These are phyloP conservation scores for Muscidifurax raptorellus DNA, from an alignment of 1,140 invertebrate species.

Conservation along the genomic window DNA sequence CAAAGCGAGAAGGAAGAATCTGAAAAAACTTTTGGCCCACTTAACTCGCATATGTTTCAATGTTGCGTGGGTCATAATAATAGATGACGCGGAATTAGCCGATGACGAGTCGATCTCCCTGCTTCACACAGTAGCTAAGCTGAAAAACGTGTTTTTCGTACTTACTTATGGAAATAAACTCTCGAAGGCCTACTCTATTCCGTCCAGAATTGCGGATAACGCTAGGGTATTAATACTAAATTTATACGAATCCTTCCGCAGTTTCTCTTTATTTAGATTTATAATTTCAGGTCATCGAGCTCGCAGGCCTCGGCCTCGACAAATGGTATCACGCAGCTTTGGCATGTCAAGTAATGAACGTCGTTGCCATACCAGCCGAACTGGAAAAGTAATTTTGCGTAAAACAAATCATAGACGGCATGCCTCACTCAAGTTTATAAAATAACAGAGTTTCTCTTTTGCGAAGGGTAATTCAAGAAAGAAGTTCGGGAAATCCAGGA, in stretches of 20 bases:
- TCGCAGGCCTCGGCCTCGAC: conserved; percentile 69
- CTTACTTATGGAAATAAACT: conserved; percentile 63
- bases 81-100: conserved; percentile 75
- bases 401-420: not conserved
- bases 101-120: conserved; percentile 77
- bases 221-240: conserved; percentile 57
- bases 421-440: not conserved
- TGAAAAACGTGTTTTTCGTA: conserved; percentile 64
- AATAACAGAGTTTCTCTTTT: not conserved
- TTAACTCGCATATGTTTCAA: conserved; percentile 66
- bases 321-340: conserved; percentile 78
- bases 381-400: conserved; percentile 76
- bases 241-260: not conserved
- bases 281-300: conserved; percentile 60
- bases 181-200: conserved; percentile 53
- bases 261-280: not conserved
- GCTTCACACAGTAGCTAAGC: conserved; percentile 69
- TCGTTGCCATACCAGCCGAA: conserved; percentile 78
- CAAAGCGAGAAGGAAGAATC: conserved; percentile 61
- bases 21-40: conserved; percentile 67
- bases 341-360: conserved; percentile 79
- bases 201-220: conserved; percentile 54
- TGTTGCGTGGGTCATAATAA: conserved; percentile 74
- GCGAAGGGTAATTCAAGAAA: conserved; percentile 76
- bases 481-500: conserved; percentile 79